Evolutionary conservation across 2,113 vertebrate genomes (phyloP).

Genomic region (Gymnarchus niloticus): DNA sequence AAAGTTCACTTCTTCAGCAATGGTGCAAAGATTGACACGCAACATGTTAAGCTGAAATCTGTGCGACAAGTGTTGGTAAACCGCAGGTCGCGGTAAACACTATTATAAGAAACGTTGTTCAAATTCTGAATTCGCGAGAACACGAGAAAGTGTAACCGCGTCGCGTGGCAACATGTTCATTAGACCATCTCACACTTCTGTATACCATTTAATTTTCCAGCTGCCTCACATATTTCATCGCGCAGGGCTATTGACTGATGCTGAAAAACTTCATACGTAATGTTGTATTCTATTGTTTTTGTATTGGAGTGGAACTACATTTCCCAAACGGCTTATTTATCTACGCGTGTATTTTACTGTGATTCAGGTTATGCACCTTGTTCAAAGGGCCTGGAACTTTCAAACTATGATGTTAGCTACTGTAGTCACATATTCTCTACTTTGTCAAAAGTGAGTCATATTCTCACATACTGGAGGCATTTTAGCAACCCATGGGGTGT

Average conservation of each 20-base stretch:
- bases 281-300: not conserved
- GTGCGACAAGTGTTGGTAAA: not conserved
- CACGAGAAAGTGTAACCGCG: not conserved
- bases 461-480: not conserved
- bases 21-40: not conserved
- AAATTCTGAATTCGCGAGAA: not conserved
- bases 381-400: no score
- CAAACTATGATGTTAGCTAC: no score
- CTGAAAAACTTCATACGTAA: not conserved
- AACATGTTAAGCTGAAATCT: not conserved
- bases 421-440: not conserved
- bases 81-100: not conserved
- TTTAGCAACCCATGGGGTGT: not conserved
- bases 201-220: not conserved
- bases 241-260: not conserved
- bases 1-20: not conserved
- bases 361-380: no score
- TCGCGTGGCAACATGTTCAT: not conserved
- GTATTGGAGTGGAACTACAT: not conserved
- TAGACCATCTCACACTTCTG: not conserved
- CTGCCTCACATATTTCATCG: not conserved
- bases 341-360: no score
- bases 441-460: not conserved
- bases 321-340: not conserved
- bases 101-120: not conserved